Conservation (phyloP, 2,113 vertebrate genomes). For the Otis tarda region DNA sequence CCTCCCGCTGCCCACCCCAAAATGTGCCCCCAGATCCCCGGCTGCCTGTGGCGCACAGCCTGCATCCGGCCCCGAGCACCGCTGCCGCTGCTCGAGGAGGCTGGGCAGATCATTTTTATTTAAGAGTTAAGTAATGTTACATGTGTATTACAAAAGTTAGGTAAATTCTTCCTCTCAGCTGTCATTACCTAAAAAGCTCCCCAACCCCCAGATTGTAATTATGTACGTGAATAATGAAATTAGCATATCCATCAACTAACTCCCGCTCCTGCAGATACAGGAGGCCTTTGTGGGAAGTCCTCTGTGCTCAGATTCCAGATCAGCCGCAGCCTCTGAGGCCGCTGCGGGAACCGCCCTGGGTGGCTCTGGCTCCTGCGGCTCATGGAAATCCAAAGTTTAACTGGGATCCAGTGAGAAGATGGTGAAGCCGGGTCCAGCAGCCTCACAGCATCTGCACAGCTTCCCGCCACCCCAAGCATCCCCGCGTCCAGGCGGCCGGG, state of each 20-base stretch:
- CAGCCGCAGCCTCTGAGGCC: neutral
- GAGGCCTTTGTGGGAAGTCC: neutral
- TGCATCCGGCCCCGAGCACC: neutral
- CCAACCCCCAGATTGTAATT: slow-evolving; percentile 63
- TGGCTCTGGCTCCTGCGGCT: rapidly evolving
- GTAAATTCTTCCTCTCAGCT: slow-evolving; percentile 60
- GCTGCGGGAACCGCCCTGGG: rapidly evolving
- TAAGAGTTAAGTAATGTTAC: slow-evolving; percentile 43
- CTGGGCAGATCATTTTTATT: neutral
- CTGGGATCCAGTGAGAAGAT: neutral
- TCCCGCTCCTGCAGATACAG: neutral
- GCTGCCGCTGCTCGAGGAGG: neutral
- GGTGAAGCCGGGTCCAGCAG: rapidly evolving
- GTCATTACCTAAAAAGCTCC: slow-evolving; percentile 67
- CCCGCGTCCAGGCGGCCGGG: rapidly evolving
- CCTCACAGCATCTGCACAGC: rapidly evolving
- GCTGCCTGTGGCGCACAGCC: rapidly evolving
- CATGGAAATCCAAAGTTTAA: neutral
- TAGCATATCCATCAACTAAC: slow-evolving; percentile 54
- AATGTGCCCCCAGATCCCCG: neutral
- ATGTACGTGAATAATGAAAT: slow-evolving; percentile 72
- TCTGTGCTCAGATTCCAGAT: neutral
- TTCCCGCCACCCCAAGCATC: rapidly evolving
- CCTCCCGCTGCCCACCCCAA: neutral
- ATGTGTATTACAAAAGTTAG: slow-evolving; percentile 57